Conservation (phyloP, 1,140 invertebrate genomes). For the Drusus annulatus region DNA sequence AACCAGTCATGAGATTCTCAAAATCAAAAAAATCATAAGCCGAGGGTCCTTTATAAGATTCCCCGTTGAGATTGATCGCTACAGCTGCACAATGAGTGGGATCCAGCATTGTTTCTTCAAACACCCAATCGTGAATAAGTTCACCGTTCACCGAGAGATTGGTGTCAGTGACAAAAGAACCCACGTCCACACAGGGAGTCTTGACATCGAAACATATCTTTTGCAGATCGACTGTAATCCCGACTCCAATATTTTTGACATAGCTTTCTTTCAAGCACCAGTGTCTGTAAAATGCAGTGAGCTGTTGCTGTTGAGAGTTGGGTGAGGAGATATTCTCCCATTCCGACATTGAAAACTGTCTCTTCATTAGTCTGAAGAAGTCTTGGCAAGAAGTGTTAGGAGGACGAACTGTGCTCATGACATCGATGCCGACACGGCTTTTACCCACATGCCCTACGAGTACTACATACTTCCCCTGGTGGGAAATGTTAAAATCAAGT, state of each 20-base stretch:
- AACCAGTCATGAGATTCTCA: slow-evolving; percentile 73
- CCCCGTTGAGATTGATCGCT: slow-evolving; percentile 70
- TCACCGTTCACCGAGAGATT: slow-evolving; percentile 76
- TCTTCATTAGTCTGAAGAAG: slow-evolving; percentile 90
- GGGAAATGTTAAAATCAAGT: slow-evolving; percentile 91
- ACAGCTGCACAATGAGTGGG: slow-evolving; percentile 86
- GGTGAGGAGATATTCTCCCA: slow-evolving; percentile 81
- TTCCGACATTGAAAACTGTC: slow-evolving; percentile 85
- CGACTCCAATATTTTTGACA: slow-evolving; percentile 91
- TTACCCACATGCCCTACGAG: slow-evolving; percentile 80
- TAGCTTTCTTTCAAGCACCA: slow-evolving; percentile 98
- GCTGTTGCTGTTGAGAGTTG: slow-evolving; percentile 71
- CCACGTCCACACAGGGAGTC: slow-evolving; percentile 65
- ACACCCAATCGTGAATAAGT: slow-evolving; percentile 80
- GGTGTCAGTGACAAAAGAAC: slow-evolving; percentile 76
- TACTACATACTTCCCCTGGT: slow-evolving; percentile 90
- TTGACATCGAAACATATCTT: slow-evolving; percentile 83
- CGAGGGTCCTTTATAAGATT: slow-evolving; percentile 45
- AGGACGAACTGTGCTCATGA: slow-evolving; percentile 82
- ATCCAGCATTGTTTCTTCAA: slow-evolving; percentile 91
- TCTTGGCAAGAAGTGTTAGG: slow-evolving; percentile 78
- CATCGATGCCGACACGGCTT: slow-evolving; percentile 78
- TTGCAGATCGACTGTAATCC: slow-evolving; percentile 84
- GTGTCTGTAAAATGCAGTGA: slow-evolving; percentile 86
- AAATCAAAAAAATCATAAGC: slow-evolving; percentile 71